phyloP scores from a whole-genome alignment of 2,888 invertebrate species.

The Portevinia maculata region DNA sequence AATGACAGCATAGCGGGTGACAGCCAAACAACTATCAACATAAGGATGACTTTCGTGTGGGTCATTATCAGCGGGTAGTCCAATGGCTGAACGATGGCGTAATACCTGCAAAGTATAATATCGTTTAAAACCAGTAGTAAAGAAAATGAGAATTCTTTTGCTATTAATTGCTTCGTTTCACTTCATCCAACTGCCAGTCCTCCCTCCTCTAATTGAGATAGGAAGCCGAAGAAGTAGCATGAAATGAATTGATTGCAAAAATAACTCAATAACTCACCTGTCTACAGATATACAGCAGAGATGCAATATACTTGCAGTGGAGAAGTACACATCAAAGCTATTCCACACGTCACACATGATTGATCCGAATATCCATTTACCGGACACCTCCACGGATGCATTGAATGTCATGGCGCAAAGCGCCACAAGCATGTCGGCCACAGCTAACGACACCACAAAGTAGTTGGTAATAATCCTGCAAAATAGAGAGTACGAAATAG shows the following conservation, averaged over 20 bases:
- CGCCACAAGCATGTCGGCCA: constrained; percentile 96
- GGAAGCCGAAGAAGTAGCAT: constrained; percentile 4
- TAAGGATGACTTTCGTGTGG: constrained; percentile 89
- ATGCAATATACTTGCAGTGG: constrained; percentile 95
- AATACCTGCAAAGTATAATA: constrained; percentile 85
- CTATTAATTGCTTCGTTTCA: constrained; percentile 58
- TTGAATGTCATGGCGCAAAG: constrained; percentile 96
- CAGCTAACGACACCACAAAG: constrained; percentile 96
- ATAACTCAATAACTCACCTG: constrained; percentile 79
- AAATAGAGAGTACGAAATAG: constrained; percentile 22
- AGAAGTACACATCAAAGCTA: constrained; percentile 96
- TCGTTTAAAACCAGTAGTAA: constrained; percentile 53
- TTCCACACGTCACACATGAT: constrained; percentile 97
- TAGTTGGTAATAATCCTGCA: constrained; percentile 94
- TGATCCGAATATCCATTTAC: constrained; percentile 94
- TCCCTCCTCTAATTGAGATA: constrained; percentile 49
- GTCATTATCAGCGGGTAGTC: constrained; percentile 97
- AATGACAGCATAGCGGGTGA: constrained; percentile 96
- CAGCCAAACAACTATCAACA: constrained; percentile 95
- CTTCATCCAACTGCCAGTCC: constrained; percentile 4
- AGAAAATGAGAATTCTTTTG: constrained; percentile 57
- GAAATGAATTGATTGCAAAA: constrained; percentile 68
- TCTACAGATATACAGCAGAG: constrained; percentile 97
- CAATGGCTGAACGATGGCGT: constrained; percentile 95
- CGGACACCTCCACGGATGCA: constrained; percentile 93